Conservation (phyloP, 64 coral and sea anemone genomes). For the Trachythela sp. region DNA sequence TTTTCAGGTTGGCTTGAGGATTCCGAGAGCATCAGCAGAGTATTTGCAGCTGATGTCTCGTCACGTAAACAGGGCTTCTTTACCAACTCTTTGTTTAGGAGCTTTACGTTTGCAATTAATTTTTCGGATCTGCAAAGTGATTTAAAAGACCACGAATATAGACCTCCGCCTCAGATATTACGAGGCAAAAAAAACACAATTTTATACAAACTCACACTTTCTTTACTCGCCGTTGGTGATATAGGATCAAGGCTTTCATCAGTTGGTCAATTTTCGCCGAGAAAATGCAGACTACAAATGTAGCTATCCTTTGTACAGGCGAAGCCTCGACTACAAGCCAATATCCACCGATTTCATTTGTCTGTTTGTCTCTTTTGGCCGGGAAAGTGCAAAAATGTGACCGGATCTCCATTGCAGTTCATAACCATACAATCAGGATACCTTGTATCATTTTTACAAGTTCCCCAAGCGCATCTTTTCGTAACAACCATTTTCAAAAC, state of each 20-base stretch:
- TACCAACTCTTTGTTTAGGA: not conserved
- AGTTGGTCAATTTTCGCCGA: not conserved
- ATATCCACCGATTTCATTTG: not conserved
- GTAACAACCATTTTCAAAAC: not conserved
- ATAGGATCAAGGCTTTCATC: not conserved
- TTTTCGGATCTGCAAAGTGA: not conserved
- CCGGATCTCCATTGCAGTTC: not conserved
- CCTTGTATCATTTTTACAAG: not conserved
- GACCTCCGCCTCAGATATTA: not conserved
- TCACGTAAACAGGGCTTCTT: not conserved
- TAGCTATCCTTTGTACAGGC: not conserved
- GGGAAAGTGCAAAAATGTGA: not conserved
- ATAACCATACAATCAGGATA: not conserved
- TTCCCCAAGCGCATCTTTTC: not conserved
- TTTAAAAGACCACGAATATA: not conserved
- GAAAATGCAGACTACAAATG: not conserved
- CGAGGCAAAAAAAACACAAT: not conserved
- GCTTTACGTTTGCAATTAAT: not conserved
- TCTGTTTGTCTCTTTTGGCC: not conserved
- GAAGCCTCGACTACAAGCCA: not conserved
- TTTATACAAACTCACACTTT: not conserved
- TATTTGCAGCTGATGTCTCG: not conserved
- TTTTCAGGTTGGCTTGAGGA: not conserved
- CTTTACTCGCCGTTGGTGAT: not conserved
- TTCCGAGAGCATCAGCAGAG: not conserved